Conservation (phyloP, 2,888 invertebrate genomes). For the Neoaliturus tenellus region DNA sequence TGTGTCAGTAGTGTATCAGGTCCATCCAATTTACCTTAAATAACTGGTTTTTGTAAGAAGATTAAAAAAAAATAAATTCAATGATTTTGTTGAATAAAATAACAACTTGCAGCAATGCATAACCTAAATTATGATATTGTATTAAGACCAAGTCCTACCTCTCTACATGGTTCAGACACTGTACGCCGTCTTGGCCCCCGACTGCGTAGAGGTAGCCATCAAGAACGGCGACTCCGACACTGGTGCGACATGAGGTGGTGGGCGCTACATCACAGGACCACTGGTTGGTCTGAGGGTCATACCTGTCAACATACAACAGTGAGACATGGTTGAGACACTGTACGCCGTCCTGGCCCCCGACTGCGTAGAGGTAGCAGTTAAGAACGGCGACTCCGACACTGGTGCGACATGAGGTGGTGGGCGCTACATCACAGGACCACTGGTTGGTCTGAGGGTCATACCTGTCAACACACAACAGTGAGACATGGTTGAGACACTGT, state of each 20-base stretch:
- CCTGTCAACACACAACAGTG: conserved; percentile 71
- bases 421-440: conserved; percentile 99
- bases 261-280: conserved; percentile 99
- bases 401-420: conserved; percentile 98
- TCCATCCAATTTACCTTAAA: too few species aligned
- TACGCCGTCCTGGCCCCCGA: conserved; percentile 97
- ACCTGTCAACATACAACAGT: conserved; percentile 81
- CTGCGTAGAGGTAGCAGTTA: conserved; percentile 95
- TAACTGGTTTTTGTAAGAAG: too few species aligned
- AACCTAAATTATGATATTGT: too few species aligned
- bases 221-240: conserved; percentile 97
- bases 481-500: conserved; percentile 95
- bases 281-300: conserved; percentile 96
- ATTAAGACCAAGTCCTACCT: too few species aligned
- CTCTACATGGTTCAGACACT: conserved; percentile 97
- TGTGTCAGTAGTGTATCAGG: too few species aligned
- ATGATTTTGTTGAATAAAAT: too few species aligned
- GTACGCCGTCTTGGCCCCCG: conserved; percentile 97
- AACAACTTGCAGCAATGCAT: too few species aligned
- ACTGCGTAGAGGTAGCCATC: conserved; percentile 96
- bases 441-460: conserved; percentile 97
- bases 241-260: conserved; percentile 98
- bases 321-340: conserved; percentile 97
- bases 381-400: conserved; percentile 98
- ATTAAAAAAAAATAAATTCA: too few species aligned